A percentile compares a stretch with the other conserved stretches of the same genome.
These are phyloP conservation scores for Meandrusa payeni DNA, from an alignment of 2,888 invertebrate species.

Conservation along the genomic window DNA sequence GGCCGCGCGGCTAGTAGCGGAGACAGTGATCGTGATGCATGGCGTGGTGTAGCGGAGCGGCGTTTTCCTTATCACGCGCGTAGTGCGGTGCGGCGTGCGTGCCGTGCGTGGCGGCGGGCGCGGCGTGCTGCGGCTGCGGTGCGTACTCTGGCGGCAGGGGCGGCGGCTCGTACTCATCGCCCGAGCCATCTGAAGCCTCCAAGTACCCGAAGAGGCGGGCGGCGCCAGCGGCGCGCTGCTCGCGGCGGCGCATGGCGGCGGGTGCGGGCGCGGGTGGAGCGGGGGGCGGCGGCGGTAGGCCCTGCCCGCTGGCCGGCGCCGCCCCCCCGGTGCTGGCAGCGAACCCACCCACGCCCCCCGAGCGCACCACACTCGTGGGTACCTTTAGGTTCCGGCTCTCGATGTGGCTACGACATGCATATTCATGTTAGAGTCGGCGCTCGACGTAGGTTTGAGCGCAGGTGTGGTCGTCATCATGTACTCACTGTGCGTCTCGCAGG, in stretches of 20 bases:
- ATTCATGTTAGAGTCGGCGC: too few relatives aligned
- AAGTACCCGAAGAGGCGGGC: conserved; percentile 85
- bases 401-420: conserved; percentile 80
- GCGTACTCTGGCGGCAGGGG: conserved; percentile 46
- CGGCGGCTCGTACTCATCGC: conserved; percentile 67
- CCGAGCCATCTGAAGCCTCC: conserved; percentile 75
- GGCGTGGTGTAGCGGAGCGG: conserved; percentile 57
- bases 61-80: conserved; percentile 67
- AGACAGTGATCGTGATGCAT: conserved; percentile 72
- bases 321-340: conserved; percentile 27
- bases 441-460: too few relatives aligned
- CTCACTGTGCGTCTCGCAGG: conserved; percentile 88
- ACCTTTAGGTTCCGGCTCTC: conserved; percentile 82
- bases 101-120: conserved; percentile 30
- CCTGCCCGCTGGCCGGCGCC: conserved; percentile 44
- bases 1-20: conserved; percentile 51
- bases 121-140: conserved; percentile 28
- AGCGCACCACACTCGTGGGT: conserved; percentile 64
- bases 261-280: conserved; percentile 28
- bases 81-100: conserved; percentile 32
- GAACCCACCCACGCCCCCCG: conserved; percentile 33
- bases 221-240: conserved; percentile 35
- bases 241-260: conserved; percentile 32
- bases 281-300: conserved; percentile 78
- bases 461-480: too few relatives aligned